Conservation (phyloP, 1,140 invertebrate genomes). For the Eriosoma lanigerum region DNA sequence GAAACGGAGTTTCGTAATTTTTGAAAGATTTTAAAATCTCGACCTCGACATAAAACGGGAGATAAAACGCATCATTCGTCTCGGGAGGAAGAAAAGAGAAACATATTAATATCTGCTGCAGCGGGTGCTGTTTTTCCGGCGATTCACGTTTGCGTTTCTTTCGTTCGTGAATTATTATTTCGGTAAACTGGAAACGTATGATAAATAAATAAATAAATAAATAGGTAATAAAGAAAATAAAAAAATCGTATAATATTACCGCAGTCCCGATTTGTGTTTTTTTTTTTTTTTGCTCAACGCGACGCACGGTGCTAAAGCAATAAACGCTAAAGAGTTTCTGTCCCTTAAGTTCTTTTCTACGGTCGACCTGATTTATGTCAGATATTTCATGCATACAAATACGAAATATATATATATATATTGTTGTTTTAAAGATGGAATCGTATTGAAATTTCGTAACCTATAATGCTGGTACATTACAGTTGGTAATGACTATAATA, state of each 20-base stretch:
- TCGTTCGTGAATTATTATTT: slow-evolving; percentile 37
- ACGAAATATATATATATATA: too few species aligned
- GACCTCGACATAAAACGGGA: neutral
- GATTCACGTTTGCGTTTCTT: neutral
- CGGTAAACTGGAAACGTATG: slow-evolving; percentile 18
- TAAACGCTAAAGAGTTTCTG: slow-evolving; percentile 43
- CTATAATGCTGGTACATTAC: too few species aligned
- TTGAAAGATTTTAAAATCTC: neutral
- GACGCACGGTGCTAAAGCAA: slow-evolving; percentile 34
- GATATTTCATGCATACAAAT: too few species aligned
- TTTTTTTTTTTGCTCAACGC: slow-evolving; percentile 17
- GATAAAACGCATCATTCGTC: neutral
- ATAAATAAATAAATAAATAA: slow-evolving; percentile 44
- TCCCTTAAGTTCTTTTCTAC: slow-evolving; percentile 17
- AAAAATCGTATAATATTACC: slow-evolving; percentile 27
- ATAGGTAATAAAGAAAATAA: neutral
- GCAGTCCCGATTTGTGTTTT: slow-evolving; percentile 40
- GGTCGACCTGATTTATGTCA: slow-evolving; percentile 31
- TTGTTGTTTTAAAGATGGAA: neutral
- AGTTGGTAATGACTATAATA: too few species aligned
- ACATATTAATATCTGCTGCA: too few species aligned
- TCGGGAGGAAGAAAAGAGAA: neutral
- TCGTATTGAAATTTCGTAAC: neutral
- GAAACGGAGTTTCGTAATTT: neutral
- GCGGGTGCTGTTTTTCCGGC: neutral